Conservation (phyloP, 2,797 vertebrate genomes). For the Lagodon rhomboides region DNA sequence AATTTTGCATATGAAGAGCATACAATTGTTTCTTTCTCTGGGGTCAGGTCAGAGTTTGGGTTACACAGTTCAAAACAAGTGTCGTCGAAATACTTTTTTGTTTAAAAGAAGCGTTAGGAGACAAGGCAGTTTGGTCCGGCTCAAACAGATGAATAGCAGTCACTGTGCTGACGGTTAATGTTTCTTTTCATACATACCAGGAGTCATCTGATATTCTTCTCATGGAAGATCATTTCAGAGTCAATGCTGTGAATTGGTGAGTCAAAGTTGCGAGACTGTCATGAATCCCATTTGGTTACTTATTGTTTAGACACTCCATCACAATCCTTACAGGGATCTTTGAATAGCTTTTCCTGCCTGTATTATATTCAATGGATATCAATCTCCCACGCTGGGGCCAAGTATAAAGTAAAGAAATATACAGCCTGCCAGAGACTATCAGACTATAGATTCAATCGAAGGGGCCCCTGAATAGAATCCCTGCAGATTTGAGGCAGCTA, state of each 20-base stretch:
- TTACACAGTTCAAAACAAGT: not conserved
- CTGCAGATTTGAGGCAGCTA: slow-evolving; percentile 68
- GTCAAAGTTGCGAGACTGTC: slow-evolving; percentile 58
- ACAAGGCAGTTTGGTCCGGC: slow-evolving; percentile 2
- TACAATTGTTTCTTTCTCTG: not conserved
- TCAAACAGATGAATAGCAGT: slow-evolving; percentile 20
- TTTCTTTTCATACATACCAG: slow-evolving; percentile 21
- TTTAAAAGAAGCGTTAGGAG: not conserved
- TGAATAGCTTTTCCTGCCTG: slow-evolving; percentile 64
- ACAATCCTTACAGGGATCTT: slow-evolving; percentile 63
- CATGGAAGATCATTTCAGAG: slow-evolving; percentile 49
- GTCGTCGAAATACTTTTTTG: slow-evolving; percentile 5
- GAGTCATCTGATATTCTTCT: slow-evolving; percentile 51
- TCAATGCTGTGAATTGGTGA: slow-evolving; percentile 51
- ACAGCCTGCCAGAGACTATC: slow-evolving; percentile 63
- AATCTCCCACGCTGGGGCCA: slow-evolving; percentile 59
- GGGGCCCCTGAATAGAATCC: slow-evolving; percentile 60
- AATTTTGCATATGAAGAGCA: not conserved
- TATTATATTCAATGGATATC: slow-evolving; percentile 72
- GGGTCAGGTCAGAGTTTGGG: not conserved
- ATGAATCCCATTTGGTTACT: slow-evolving; percentile 72
- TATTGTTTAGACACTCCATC: slow-evolving; percentile 77
- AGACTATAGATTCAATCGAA: slow-evolving; percentile 69
- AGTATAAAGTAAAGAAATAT: slow-evolving; percentile 69
- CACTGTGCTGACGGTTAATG: slow-evolving; percentile 27